Conservation (phyloP, 2,888 invertebrate genomes). For the Hypomecis atomaria region DNA sequence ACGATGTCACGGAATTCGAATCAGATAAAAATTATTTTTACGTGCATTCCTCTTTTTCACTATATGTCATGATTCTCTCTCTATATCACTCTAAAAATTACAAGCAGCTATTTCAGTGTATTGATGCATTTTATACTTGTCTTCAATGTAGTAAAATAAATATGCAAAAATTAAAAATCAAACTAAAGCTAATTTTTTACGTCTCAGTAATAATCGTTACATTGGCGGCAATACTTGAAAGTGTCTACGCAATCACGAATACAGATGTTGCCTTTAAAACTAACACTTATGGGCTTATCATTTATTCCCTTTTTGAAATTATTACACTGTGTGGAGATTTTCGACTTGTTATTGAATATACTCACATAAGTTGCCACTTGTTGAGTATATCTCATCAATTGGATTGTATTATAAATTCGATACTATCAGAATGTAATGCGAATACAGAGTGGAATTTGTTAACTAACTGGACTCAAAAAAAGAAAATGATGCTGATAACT, state of each 20-base stretch:
- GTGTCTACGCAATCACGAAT: not conserved
- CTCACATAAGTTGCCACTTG: conserved; percentile 3
- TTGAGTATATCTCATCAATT: not conserved
- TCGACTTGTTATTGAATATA: not conserved
- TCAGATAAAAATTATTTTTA: conserved; percentile 1
- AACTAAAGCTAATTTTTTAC: not conserved
- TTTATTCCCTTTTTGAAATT: not conserved
- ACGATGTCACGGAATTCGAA: not conserved
- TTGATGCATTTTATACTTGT: not conserved
- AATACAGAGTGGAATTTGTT: not conserved
- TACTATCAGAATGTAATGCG: not conserved
- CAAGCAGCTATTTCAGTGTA: not conserved
- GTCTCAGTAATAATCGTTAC: not conserved
- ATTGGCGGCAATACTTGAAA: not conserved
- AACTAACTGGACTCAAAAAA: conserved; percentile 1
- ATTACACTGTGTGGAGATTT: not conserved
- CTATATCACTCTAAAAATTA: conserved; percentile 9
- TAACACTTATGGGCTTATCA: not conserved
- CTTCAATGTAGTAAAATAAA: not conserved
- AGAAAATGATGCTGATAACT: not conserved
- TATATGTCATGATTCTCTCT: not conserved
- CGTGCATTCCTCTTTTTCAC: not conserved
- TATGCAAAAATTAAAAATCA: not conserved
- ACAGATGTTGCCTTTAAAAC: not conserved
- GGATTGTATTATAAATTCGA: conserved; percentile 2